Base-by-base conservation (phyloP, 23 tunicate species). In the Clavelina lepadiformis region DNA sequence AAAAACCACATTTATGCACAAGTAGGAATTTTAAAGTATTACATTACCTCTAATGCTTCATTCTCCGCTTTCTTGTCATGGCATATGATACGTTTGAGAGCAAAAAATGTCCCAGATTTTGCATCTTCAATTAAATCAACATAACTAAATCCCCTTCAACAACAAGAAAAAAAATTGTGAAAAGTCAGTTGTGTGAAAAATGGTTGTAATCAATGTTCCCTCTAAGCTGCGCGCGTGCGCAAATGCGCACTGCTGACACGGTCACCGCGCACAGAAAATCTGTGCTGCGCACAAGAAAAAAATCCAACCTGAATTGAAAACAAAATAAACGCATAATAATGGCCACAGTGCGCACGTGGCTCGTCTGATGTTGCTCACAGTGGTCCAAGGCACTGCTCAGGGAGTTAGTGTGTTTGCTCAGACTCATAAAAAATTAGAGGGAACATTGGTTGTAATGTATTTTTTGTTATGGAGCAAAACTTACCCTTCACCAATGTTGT, bases 11-110 rank as follows among this genome's bases (percentile, higher is more conserved):
- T 23, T 45, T 18, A 21, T 49, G 11, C 11, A 5, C 25, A 51
- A 25, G 11, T 61, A 28, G 15, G 15, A 11, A 41, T 11, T 41
- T 41, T 11, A 11, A 41, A 11, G 59, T 13, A 23, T 8, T 20
- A 33, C 61, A 6, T 20, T 53, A 79, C 85, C 74, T 93, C 70
- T 41, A 83, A 44, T 29, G 87, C 93, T 58, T 84, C 83, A 30
- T 68, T 34, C 38, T 79, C 70, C 3, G 87, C 82, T 65, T 84
- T 74, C 46, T 75, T 54, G 57, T 85, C 94, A 51, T 93, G 98
- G 57, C 98, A 93, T 18, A 93, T 62, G 49, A 93, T 93, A 51
- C 94, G 31, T 69, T 93, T 93, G 44, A 93, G 58, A 3, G 98
- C 98, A 75, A 72, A 69, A 51, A 72, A 78, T 20, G 69, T 46